Evolutionary conservation across 2,113 vertebrate genomes (phyloP).

Genomic region (Hucho hucho): DNA sequence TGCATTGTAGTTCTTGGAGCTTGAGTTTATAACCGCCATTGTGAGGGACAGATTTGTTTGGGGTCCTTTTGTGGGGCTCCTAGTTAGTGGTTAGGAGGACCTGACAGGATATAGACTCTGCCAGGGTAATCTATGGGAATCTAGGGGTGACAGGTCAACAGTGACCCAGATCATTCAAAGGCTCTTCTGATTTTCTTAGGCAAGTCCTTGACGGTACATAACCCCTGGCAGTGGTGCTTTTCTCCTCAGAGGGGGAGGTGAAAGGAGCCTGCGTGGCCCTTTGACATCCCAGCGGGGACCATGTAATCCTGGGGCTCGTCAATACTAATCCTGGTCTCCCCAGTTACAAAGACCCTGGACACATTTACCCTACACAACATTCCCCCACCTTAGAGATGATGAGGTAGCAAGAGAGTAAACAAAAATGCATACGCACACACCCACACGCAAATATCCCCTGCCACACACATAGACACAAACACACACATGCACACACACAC

Average conservation of each 20-base stretch:
- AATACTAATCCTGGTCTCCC: conserved; percentile 56
- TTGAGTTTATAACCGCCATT: conserved; percentile 45
- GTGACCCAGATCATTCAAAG: conserved; percentile 66
- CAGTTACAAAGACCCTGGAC: conserved; percentile 38
- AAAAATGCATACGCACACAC: neutral
- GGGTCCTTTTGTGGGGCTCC: conserved; percentile 38
- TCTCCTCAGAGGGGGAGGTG: conserved; percentile 62
- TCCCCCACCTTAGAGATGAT: conserved; percentile 4
- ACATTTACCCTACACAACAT: conserved; percentile 21
- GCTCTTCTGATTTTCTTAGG: conserved; percentile 76
- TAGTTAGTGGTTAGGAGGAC: neutral
- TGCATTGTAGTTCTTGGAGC: conserved; percentile 9
- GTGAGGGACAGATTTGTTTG: conserved; percentile 38
- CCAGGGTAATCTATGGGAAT: conserved; percentile 64
- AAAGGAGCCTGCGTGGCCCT: conserved; percentile 63
- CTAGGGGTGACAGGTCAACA: conserved; percentile 71
- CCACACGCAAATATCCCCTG: neutral
- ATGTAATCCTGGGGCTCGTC: conserved; percentile 63
- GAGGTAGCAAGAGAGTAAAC: conserved; percentile 6
- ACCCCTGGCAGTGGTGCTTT: conserved; percentile 55
- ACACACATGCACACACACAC: neutral
- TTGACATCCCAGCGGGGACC: conserved; percentile 60
- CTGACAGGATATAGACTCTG: conserved; percentile 51
- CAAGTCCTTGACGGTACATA: conserved; percentile 68
- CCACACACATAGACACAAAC: neutral